Conservation (phyloP, 2,888 invertebrate species). For the Aricia artaxerxes region DNA sequence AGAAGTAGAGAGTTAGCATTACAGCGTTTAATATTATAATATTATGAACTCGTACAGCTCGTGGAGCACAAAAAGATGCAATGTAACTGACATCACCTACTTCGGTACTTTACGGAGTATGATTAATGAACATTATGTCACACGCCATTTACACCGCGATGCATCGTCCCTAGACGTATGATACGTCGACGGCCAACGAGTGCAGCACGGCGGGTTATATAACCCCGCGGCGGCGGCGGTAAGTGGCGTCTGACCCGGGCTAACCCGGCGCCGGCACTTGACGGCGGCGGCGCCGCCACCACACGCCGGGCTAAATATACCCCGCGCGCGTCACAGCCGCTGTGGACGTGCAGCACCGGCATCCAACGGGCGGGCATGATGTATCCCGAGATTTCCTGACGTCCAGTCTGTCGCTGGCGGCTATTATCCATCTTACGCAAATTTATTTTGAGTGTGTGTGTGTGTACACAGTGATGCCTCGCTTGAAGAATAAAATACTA, state of each 20-base stretch:
- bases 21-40: too few species aligned
- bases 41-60: too few species aligned
- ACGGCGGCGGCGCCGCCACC: conserved; percentile 40
- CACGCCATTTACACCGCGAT: not conserved
- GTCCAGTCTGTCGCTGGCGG: not conserved
- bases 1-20: too few species aligned
- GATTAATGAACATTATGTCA: not conserved
- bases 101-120: not conserved
- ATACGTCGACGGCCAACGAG: not conserved
- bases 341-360: not conserved
- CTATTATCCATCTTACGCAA: not conserved
- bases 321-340: conserved; percentile 31
- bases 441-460: too few species aligned
- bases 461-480: not conserved
- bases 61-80: too few species aligned
- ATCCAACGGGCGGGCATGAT: not conserved
- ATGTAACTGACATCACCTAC: too few species aligned
- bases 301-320: conserved; percentile 45
- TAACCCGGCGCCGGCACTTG: conserved; percentile 47
- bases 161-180: not conserved
- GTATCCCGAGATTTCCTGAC: not conserved
- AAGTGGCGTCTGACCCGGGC: conserved; percentile 44
- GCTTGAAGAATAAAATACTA: not conserved
- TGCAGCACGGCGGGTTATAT: not conserved
- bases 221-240: not conserved